These are phyloP conservation scores for Chromobotia macracanthus DNA, from an alignment of 2,797 vertebrate genomes.

Conservation along the genomic window DNA sequence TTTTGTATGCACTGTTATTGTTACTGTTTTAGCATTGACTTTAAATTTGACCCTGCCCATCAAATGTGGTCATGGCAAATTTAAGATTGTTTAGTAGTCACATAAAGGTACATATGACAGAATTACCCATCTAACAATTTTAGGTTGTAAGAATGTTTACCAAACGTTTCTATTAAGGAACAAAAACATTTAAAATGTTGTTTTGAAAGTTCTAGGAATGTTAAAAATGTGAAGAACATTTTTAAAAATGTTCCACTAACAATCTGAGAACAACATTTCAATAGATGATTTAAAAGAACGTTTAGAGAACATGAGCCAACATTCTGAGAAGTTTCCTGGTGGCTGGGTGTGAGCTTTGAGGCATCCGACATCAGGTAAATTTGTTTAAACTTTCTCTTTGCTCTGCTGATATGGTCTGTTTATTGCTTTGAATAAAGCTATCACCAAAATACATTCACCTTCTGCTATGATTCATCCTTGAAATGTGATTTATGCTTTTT, in stretches of 20 bases:
- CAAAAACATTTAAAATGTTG: no score
- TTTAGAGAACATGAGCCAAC: no score
- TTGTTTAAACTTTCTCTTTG: conserved; percentile 21
- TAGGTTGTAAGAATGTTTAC: no score
- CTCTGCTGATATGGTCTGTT: conserved; percentile 19
- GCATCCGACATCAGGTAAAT: conserved; percentile 1
- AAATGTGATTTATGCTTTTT: conserved; percentile 42
- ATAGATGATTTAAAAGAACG: no score
- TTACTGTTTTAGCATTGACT: neutral
- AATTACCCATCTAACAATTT: neutral
- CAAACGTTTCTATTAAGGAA: no score
- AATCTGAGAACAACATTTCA: no score
- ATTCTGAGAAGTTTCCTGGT: no score
- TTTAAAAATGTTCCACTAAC: no score
- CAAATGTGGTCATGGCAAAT: neutral
- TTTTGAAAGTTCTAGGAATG: no score
- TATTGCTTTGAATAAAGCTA: conserved; percentile 41
- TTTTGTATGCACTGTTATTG: neutral
- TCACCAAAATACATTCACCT: conserved; percentile 46
- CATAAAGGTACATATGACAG: neutral
- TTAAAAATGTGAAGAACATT: no score
- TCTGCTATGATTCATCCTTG: conserved; percentile 31
- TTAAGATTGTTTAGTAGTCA: neutral
- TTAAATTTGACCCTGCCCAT: neutral
- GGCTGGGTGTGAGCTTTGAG: conserved; percentile 16